Evolutionary conservation across 2,113 vertebrate species (phyloP).

Genomic region (Tragelaphus strepsiceros): DNA sequence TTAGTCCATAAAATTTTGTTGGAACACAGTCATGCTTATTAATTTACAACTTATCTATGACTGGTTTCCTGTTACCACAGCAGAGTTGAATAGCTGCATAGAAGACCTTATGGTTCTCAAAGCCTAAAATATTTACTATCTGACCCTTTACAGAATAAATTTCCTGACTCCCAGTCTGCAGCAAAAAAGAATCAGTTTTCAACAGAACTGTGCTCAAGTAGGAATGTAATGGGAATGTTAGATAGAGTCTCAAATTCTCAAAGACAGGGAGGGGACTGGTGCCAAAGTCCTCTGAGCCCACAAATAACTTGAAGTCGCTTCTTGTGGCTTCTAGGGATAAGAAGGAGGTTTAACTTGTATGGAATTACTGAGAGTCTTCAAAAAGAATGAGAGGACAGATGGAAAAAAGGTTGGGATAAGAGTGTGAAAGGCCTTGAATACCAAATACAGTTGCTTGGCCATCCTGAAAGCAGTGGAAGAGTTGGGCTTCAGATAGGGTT

Average conservation of each 20-base stretch:
- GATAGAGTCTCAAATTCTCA: conserved; percentile 7
- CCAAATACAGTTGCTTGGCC: background rate
- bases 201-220: background rate
- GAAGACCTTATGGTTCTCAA: background rate
- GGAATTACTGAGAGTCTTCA: background rate
- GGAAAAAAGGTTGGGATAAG: background rate
- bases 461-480: conserved; percentile 13
- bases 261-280: background rate
- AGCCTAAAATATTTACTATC: conserved; percentile 18
- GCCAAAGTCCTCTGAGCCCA: background rate
- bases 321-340: background rate
- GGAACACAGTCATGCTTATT: background rate
- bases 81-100: background rate
- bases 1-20: conserved; percentile 11
- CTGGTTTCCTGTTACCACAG: background rate
- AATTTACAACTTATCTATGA: background rate
- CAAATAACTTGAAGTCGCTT: conserved; percentile 1
- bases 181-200: background rate
- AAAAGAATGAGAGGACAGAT: conserved; percentile 8
- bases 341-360: background rate
- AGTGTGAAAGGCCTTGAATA: background rate
- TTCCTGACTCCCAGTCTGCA: background rate
- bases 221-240: background rate
- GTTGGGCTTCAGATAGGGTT: background rate
- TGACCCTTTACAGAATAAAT: background rate